Evolutionary conservation across 2,888 invertebrate species (phyloP).

Genomic region (Philonicus albiceps): DNA sequence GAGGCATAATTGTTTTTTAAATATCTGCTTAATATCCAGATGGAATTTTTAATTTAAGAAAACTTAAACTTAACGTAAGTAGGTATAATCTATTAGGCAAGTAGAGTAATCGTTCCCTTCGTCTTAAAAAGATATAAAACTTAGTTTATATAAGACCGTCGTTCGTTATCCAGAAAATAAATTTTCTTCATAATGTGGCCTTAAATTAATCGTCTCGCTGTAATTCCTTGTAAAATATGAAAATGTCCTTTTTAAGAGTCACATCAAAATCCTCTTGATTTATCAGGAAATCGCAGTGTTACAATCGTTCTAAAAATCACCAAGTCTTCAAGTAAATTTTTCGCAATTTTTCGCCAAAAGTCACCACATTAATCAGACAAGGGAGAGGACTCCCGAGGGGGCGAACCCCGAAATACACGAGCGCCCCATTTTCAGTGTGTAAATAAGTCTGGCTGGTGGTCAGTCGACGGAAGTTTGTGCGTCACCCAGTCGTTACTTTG

Average conservation of each 20-base stretch:
- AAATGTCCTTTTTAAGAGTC: not conserved
- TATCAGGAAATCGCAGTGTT: not conserved
- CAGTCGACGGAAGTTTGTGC: not conserved
- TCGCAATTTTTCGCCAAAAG: not conserved
- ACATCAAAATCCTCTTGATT: not conserved
- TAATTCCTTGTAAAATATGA: not conserved
- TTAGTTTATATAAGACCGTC: not conserved
- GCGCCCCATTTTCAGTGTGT: not conserved
- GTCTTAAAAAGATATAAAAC: not conserved
- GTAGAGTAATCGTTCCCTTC: too few relatives aligned
- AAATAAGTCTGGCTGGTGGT: not conserved
- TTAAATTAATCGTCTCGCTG: not conserved
- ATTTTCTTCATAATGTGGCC: not conserved
- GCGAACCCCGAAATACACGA: not conserved
- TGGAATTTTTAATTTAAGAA: too few relatives aligned
- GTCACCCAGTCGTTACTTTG: not conserved
- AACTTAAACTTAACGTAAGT: too few relatives aligned
- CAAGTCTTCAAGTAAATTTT: not conserved
- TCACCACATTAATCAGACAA: not conserved
- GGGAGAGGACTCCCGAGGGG: not conserved
- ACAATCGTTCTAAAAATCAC: not conserved
- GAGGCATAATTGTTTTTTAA: too few relatives aligned
- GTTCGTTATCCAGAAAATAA: not conserved
- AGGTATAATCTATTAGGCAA: too few relatives aligned
- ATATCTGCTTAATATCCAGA: too few relatives aligned